Evolutionary conservation across 1,140 invertebrate species (phyloP), one percentile per base, ranked within the genome.

Genomic region (Lepidurus couesii): DNA sequence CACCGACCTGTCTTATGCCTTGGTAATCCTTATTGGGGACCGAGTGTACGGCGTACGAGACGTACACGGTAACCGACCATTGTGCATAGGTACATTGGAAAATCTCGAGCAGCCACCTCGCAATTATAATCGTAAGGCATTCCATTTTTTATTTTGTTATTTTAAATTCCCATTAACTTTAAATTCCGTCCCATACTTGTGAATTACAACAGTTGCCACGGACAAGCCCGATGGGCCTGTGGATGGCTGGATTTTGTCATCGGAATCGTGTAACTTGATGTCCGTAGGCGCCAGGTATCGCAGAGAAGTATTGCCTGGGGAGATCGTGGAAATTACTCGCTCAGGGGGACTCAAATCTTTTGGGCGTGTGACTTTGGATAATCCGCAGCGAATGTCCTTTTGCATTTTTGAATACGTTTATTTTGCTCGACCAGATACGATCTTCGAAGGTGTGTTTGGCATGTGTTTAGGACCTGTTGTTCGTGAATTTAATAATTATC

Each of bases 371-470:
- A 65, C 53, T 2, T 65, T 92, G 0, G 87, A 92, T 74, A 89
- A 90, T 81, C 91, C 91, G 80, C 87, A 90, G 24, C 91, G 94
- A 81, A 65, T 65, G 53, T 95, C 97, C 0, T 97, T 99, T 85
- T 99, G 97, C 85, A 98, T 99, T 82, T 99, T 99, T 85, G 97
- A 99, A 87, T 99, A 99, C 85, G 96, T 99, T 0, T 99, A 99
- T 84, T 99, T 99, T 88, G 95, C 97, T 0, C 86, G 97, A 81
- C 91, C 95, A 9, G 97, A 99, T 84, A 94, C 92, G 84, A 92
- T 95, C 77, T 86, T 90, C 80, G 90, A 91, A 87, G 90, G 89
- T 88, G 82, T 83, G 81, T 34, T 34, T 34, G 34, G 4, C 34
- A 34, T 34, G 34, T 1, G n/a, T n/a, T n/a, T 34, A 34, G 2